Conservation (phyloP, 2,113 vertebrate species). For the Rattus rattus region DNA sequence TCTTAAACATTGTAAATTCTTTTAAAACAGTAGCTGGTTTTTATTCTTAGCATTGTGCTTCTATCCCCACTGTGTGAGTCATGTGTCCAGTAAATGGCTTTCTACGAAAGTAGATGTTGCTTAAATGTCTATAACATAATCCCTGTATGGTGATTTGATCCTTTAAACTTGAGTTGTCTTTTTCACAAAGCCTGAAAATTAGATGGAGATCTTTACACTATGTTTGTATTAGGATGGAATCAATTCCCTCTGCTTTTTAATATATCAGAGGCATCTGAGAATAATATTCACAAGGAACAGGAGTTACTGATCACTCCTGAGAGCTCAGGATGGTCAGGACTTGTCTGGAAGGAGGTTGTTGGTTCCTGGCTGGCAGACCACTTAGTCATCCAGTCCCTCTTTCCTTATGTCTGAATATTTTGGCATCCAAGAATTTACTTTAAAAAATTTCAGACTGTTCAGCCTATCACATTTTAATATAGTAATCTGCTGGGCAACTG, state of each 20-base stretch:
- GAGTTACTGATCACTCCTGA: constrained; percentile 14
- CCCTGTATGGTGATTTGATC: neutral
- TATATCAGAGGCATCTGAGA: neutral
- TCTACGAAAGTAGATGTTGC: neutral
- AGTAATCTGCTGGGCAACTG: neutral
- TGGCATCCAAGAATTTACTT: neutral
- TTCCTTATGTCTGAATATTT: neutral
- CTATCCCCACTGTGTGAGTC: neutral
- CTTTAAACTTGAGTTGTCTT: neutral
- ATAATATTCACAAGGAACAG: neutral
- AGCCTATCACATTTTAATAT: neutral
- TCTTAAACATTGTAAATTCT: neutral
- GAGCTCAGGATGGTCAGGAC: neutral
- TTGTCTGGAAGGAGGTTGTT: neutral
- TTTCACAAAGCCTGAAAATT: neutral
- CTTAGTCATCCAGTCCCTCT: neutral
- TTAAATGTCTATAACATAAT: neutral
- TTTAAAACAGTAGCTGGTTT: neutral
- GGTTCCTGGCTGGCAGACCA: neutral
- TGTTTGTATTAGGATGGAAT: constrained; percentile 6
- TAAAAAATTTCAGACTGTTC: neutral
- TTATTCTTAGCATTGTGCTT: neutral
- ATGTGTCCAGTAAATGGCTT: neutral
- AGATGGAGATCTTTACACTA: neutral
- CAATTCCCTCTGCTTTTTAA: constrained; percentile 19